Conservation (phyloP, 2,113 vertebrate species). For the Strix aluco region DNA sequence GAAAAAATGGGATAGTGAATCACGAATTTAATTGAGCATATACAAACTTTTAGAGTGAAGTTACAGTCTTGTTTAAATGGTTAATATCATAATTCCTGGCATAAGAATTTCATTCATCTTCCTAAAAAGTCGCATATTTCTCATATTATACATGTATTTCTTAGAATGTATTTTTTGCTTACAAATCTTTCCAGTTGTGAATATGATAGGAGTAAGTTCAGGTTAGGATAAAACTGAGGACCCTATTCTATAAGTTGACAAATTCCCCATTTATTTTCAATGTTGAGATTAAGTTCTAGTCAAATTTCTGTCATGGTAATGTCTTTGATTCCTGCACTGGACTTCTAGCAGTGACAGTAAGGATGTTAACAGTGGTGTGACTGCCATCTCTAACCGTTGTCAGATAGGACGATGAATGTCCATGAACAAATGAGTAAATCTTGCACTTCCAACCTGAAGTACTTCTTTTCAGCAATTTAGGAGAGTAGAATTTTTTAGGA, state of each 20-base stretch:
- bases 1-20: not conserved
- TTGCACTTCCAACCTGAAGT: not conserved
- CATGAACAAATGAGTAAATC: not conserved
- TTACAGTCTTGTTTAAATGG: not conserved
- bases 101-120: not conserved
- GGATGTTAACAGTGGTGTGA: not conserved
- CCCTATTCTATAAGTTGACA: not conserved
- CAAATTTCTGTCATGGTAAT: not conserved
- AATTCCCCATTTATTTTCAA: not conserved
- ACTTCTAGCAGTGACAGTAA: not conserved
- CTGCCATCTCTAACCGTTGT: not conserved
- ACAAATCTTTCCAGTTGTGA: not conserved
- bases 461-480: not conserved
- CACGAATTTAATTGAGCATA: not conserved
- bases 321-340: not conserved
- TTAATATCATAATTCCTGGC: not conserved
- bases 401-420: not conserved
- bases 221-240: not conserved
- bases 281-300: not conserved
- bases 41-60: not conserved
- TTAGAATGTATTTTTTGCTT: not conserved
- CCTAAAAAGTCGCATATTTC: not conserved
- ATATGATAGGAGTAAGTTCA: not conserved
- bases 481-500: not conserved
- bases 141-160: not conserved